A percentile compares a stretch with the other conserved stretches of the same genome.
Conservation (phyloP, 2,113 vertebrate species). For the Chascanopsetta lugubris region DNA sequence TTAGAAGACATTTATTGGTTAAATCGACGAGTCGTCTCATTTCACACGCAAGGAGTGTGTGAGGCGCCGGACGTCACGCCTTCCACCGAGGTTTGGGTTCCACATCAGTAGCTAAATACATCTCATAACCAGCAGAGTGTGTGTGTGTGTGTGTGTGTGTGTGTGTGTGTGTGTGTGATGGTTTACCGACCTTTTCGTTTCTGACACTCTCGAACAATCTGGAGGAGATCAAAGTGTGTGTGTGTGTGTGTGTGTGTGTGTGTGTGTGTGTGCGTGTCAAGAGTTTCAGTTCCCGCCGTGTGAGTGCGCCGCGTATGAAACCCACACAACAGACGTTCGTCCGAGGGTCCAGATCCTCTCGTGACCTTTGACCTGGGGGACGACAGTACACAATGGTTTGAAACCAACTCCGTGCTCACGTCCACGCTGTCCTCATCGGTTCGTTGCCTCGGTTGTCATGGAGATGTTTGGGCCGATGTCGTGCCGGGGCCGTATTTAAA, state of each 20-base stretch:
- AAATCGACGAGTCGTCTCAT: slow-evolving; percentile 35
- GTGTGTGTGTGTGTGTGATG: slow-evolving; percentile 43
- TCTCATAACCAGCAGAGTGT: slow-evolving; percentile 65
- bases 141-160: no score
- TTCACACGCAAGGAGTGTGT: slow-evolving; percentile 33
- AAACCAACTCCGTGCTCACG: background rate
- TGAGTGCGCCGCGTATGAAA: slow-evolving; percentile 8
- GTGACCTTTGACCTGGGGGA: background rate
- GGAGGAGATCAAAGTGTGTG: slow-evolving; percentile 29
- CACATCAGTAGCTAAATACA: slow-evolving; percentile 38
- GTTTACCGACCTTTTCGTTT: slow-evolving; percentile 12
- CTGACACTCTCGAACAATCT: slow-evolving; percentile 24
- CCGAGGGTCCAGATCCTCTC: background rate
- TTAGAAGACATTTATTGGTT: slow-evolving; percentile 53
- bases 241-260: no score
- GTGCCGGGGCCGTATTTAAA: background rate
- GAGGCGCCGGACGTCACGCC: slow-evolving; percentile 71
- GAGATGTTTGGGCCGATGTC: background rate
- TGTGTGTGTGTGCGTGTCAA: no score
- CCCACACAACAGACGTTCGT: slow-evolving; percentile 11
- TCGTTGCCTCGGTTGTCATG: background rate
- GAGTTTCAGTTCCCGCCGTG: slow-evolving; percentile 24
- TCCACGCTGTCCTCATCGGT: background rate
- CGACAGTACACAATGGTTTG: background rate
- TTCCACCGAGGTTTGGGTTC: slow-evolving; percentile 41